Base-by-base conservation (phyloP, 37 sponge, comb jelly and placozoan species). In the Chondrosia reniformis region DNA sequence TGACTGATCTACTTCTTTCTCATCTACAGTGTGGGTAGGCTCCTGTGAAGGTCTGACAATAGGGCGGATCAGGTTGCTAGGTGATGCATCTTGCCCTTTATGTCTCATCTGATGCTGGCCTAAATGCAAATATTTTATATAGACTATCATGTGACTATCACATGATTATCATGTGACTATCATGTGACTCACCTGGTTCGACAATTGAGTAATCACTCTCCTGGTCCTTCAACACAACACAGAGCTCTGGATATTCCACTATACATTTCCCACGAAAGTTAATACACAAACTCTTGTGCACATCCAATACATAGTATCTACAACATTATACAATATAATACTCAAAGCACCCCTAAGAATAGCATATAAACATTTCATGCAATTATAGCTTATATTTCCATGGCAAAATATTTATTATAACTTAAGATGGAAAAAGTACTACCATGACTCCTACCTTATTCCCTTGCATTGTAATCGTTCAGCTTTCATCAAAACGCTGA, bases 201-300 rank as follows among this genome's bases (percentile, higher is more conserved):
- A 69, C 42, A 9, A 69, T 9, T 22, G 24, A 13, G 41, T 25
- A 69, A 1, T 39, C n/a, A 17, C 42, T 2, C 42, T 4, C 15
- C 2, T 40, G 39, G 15, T 28, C 65, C n/a, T 76, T 75, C 41
- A 40, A 40, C 28, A 76, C 77, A 0, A 89, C 55, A 21, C 71
- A 61, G 1, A 89, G 19, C 58, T 36, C 59, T 0, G 90, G 90
- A 77, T 67, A 85, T 73, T 89, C 90, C 8, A 85, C 59, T 7
- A 89, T 39, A 2, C 67, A 73, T 32, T 81, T 85, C 33, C 69
- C 31, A 4, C 12, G 38, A 0, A 89, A 44, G 55, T 85, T 85
- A 4, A 65, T 75, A 19, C 74, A 33, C 43, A 89, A 57, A 3
- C 58, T 46, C 4, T 44, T 59, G 7, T 22, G 17, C 15, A 74